Base-by-base conservation (phyloP, 2,888 invertebrate genomes). In the Drosophila kuntzei region DNA sequence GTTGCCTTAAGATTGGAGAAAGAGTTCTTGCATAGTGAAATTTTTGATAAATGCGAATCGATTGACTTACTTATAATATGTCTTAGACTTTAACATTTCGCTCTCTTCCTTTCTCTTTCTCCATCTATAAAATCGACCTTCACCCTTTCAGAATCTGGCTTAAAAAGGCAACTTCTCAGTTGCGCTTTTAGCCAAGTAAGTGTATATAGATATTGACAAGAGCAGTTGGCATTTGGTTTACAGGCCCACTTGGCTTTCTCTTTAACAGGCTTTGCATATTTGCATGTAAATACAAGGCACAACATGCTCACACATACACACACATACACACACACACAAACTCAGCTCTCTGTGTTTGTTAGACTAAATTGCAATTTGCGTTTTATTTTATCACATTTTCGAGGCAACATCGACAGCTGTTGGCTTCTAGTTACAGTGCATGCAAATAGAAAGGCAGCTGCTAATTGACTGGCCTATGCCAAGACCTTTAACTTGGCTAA, bases 351-450 rank as follows among this genome's bases (percentile, higher is more conserved):
- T 34, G 32, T 62, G 57, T 61, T 43, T 44, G 43, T 22, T 71
- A 46, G 67, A 66, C 70, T 76, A 82, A 87, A 76, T 71, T 71
- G 76, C 74, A 85, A 76, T 89, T 87, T 89, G 61, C 70, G 72
- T 89, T 83, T 89, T 89, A 89, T 87, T 89, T 85, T 81, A 87
- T 76, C 71, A 76, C 71, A 84, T 76, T 89, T 76, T 64, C 57
- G 74, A 53, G 67, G 65, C 69, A 53, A 47, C 29, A n/a, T 29
- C 32, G 43, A 18, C 55, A 57, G 44, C 60, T 62, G 55, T 29
- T 68, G 72, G 72, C 68, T 72, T 79, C 55, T 61, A 73, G 76
- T 76, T 87, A 76, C 82, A 71, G 68, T 70, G 63, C 67, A 75
- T 51, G 87, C 66, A 83, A 88, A 88, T 74, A 76, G 65, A 70